Evolutionary conservation across 2,888 invertebrate genomes (phyloP).

Genomic region (Scaptomyza polygonia): DNA sequence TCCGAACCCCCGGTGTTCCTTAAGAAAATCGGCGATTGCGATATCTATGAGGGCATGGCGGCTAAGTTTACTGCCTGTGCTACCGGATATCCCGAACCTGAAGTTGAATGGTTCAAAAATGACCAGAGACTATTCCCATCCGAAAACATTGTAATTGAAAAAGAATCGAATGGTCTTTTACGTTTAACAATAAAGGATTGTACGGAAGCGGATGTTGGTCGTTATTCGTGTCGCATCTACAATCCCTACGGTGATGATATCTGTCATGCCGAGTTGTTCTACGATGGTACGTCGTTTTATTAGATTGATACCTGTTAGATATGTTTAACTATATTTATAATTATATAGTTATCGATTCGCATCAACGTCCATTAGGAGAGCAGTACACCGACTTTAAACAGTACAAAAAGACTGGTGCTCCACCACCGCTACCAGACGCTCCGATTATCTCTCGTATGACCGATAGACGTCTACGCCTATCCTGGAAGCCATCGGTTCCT

Average conservation of each 20-base stretch:
- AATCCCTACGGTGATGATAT: constrained; percentile 93
- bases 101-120: constrained; percentile 94
- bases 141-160: constrained; percentile 92
- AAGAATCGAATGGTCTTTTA: constrained; percentile 89
- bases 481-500: constrained; percentile 97
- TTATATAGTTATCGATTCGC: constrained; percentile 87
- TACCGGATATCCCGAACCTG: constrained; percentile 93
- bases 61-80: constrained; percentile 97
- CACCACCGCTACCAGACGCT: constrained; percentile 93
- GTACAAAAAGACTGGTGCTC: constrained; percentile 92
- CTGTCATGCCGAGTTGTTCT: constrained; percentile 91
- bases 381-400: constrained; percentile 94
- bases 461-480: constrained; percentile 93
- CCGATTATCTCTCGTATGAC: constrained; percentile 97
- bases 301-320: not conserved
- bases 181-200: constrained; percentile 92
- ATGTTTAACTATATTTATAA: not conserved
- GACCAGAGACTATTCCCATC: constrained; percentile 91
- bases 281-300: constrained; percentile 88
- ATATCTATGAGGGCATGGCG: constrained; percentile 93
- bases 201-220: constrained; percentile 92
- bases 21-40: constrained; percentile 94
- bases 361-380: constrained; percentile 89
- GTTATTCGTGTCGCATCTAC: constrained; percentile 92
- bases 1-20: constrained; percentile 94